Conservation (phyloP, 37 sponge, comb jelly and placozoan genomes). For the Trichoplax adhaerens region DNA sequence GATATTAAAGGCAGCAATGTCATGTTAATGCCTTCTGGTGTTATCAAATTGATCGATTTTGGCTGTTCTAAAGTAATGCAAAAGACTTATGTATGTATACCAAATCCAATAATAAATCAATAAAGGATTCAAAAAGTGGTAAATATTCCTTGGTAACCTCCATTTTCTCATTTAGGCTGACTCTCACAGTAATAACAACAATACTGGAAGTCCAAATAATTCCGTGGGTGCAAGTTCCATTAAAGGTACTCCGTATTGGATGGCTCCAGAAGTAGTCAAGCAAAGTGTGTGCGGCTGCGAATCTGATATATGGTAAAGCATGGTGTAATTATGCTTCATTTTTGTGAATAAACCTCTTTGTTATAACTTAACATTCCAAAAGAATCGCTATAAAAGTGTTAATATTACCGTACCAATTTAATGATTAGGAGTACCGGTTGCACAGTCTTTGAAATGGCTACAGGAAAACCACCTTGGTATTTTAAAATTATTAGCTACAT, state of each 20-base stretch:
- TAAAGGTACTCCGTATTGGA: constrained; percentile 87
- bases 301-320: constrained; percentile 66
- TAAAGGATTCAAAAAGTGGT: not conserved
- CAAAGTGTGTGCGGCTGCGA: constrained; percentile 57
- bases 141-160: no score
- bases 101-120: constrained; percentile 1
- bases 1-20: constrained; percentile 86
- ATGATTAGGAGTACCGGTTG: constrained; percentile 12
- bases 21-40: constrained; percentile 55
- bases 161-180: no score
- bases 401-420: constrained; percentile 14
- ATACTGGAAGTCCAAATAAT: no score
- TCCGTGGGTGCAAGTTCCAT: no score
- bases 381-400: not conserved
- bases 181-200: no score
- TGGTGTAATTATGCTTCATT: no score
- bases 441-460: constrained; percentile 17
- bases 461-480: constrained; percentile 16
- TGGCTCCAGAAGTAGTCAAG: constrained; percentile 81
- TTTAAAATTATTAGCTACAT: not conserved
- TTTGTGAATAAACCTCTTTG: no score
- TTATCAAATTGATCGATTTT: constrained; percentile 84
- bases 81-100: not conserved
- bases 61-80: constrained; percentile 53
- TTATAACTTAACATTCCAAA: no score